Evolutionary conservation across 2,888 invertebrate genomes (phyloP), one percentile per base, ranked within the genome.

Genomic region (Agrotis segetum): DNA sequence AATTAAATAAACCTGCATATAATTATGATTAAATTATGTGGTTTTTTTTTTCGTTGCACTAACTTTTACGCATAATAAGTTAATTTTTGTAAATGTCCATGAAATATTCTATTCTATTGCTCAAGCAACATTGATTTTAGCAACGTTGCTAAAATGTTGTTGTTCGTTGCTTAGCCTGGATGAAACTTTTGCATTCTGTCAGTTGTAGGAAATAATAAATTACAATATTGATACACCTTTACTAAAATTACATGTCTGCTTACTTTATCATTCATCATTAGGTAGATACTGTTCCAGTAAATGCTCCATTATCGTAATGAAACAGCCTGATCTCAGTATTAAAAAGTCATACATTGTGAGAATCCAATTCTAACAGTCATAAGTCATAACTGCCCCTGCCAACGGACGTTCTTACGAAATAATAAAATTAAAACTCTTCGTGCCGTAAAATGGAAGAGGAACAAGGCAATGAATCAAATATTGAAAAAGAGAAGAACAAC

Each of bases 241-340:
- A 50, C n/a, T 50, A 19, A 52, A 64, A 53, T 21, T 19, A 3
- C 34, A 52, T 16, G 29, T 4, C 19, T 47, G 19, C 46, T 72
- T 46, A 70, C 46, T 52, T 62, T 46, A 46, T 40, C 40, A 40
- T 40, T 16, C 16, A 64, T 24, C 19, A 52, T 52, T 50, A 63
- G 24, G 11, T 40, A 24, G 19, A 5, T 46, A 19, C 13, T 14
- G 5, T 53, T n/a, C 9, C n/a, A 40, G 3, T 67, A 29, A 67
- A 65, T 11, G 1, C 44, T 53, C 53, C 34, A 72, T 71, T 59
- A 64, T 19, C 14, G 21, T 64, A 71, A 72, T 72, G 63, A 19
- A 47, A 52, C 21, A 24, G 24, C 62, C 16, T n/a, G 9, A 17
- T 21, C 3, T 50, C 11, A 2, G 9, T 40, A 11, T 46, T 60